phyloP scores from a whole-genome alignment of 1,140 invertebrate species.

The Eumeta japonica region DNA sequence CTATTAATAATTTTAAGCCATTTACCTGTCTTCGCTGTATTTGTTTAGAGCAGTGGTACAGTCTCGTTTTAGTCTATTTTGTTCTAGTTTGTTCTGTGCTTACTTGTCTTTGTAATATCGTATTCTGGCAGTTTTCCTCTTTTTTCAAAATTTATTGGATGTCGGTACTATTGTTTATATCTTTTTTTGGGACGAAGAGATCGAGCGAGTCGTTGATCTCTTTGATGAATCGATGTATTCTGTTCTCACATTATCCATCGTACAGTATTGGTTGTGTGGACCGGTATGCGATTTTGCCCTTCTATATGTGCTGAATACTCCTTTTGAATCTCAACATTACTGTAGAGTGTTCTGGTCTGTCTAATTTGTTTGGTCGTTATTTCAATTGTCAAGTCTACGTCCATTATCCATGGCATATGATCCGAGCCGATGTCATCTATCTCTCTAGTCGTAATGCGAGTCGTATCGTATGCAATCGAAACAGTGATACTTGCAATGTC shows the following conservation, averaged over 20 bases:
- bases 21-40: too few species aligned
- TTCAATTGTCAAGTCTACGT: not conserved
- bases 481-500: too few species aligned
- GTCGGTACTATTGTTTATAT: constrained; percentile 3
- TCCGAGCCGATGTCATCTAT: constrained; percentile 4
- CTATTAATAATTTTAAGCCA: too few species aligned
- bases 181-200: constrained; percentile 3
- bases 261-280: too few species aligned
- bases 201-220: too few species aligned
- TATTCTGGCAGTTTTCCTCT: not conserved
- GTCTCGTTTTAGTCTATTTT: too few species aligned
- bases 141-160: constrained; percentile 2
- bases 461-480: too few species aligned
- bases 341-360: not conserved
- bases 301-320: not conserved
- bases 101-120: constrained; percentile 3
- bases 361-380: too few species aligned
- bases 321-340: not conserved
- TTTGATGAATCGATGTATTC: too few species aligned
- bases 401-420: constrained; percentile 4
- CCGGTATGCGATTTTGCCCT: not conserved
- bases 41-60: too few species aligned
- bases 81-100: not conserved
- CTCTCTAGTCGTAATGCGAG: too few species aligned
- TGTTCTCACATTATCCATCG: too few species aligned